These are phyloP conservation scores for Neoseiulus cucumeris DNA, from an alignment of 1,140 invertebrate species.

Conservation along the genomic window DNA sequence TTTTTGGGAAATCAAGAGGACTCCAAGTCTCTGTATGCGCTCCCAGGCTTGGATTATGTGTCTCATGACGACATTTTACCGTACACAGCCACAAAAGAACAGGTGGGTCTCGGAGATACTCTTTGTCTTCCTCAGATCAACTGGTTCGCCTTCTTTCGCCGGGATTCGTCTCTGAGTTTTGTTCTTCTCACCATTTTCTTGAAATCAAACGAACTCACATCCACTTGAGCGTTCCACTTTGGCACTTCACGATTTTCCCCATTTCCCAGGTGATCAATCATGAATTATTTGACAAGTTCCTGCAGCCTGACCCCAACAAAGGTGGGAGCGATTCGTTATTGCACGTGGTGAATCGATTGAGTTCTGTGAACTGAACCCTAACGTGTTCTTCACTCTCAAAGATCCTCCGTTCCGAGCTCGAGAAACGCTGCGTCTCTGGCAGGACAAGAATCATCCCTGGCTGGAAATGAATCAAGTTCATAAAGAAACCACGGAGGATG, in stretches of 20 bases:
- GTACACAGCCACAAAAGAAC: conserved; percentile 24
- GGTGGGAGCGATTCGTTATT: conserved; percentile 34
- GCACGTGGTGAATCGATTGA: conserved; percentile 3
- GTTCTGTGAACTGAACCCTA: too few relatives aligned
- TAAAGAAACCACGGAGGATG: conserved; percentile 85
- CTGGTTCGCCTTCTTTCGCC: conserved; percentile 61
- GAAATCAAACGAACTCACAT: too few relatives aligned
- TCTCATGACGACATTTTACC: conserved; percentile 63
- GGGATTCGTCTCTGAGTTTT: conserved; percentile 29
- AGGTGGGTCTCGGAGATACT: too few relatives aligned
- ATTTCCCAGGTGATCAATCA: conserved; percentile 45
- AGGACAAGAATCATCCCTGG: conserved; percentile 94
- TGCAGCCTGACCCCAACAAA: conserved; percentile 53
- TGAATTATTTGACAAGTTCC: conserved; percentile 89
- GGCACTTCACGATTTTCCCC: too few relatives aligned
- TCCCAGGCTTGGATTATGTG: conserved; percentile 77
- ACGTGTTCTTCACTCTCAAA: conserved; percentile 10
- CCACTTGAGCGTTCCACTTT: too few relatives aligned
- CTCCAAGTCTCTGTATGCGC: conserved; percentile 65
- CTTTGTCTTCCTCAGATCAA: too few relatives aligned
- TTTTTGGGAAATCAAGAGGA: conserved; percentile 89
- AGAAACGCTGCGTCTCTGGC: conserved; percentile 80
- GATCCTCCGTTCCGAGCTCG: conserved; percentile 60
- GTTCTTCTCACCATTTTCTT: too few relatives aligned
- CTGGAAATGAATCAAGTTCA: conserved; percentile 89